These are phyloP conservation scores for Plectrocnemia conspersa DNA, from an alignment of 1,140 invertebrate species.

Conservation along the genomic window DNA sequence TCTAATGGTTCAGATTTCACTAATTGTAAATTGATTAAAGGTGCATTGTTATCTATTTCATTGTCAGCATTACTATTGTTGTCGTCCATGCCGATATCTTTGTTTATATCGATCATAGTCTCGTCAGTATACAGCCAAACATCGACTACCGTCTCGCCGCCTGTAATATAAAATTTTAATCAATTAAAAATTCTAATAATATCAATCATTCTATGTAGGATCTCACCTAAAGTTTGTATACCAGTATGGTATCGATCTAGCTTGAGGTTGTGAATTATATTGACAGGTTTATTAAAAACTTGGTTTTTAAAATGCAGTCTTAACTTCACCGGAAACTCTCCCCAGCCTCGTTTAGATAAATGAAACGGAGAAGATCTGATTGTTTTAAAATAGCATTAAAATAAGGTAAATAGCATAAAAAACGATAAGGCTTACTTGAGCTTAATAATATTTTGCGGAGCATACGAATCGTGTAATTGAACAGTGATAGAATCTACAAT, in stretches of 20 bases:
- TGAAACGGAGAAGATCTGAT: constrained; percentile 73
- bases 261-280: constrained; percentile 76
- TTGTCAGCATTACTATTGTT: too few relatives aligned
- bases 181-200: constrained; percentile 14
- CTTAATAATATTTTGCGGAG: constrained; percentile 81
- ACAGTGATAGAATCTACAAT: constrained; percentile 74
- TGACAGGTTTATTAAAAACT: constrained; percentile 68
- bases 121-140: constrained; percentile 59
- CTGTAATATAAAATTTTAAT: constrained; percentile 42
- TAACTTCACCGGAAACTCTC: constrained; percentile 80
- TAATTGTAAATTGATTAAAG: too few relatives aligned
- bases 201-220: constrained; percentile 7
- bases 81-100: background rate
- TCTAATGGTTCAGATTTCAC: too few relatives aligned
- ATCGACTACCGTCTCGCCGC: constrained; percentile 71
- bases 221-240: constrained; percentile 70
- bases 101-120: constrained; percentile 42
- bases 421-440: constrained; percentile 55
- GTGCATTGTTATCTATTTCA: too few relatives aligned
- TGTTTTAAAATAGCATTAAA: constrained; percentile 24
- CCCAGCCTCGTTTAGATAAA: constrained; percentile 79
- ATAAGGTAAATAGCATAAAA: too few relatives aligned
- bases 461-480: constrained; percentile 79
- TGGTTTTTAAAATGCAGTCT: constrained; percentile 73
- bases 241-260: constrained; percentile 81